A percentile compares a stretch with the other conserved stretches of the same genome.
Conservation (phyloP, 2,888 invertebrate species). For the Sylvicola cinctus region DNA sequence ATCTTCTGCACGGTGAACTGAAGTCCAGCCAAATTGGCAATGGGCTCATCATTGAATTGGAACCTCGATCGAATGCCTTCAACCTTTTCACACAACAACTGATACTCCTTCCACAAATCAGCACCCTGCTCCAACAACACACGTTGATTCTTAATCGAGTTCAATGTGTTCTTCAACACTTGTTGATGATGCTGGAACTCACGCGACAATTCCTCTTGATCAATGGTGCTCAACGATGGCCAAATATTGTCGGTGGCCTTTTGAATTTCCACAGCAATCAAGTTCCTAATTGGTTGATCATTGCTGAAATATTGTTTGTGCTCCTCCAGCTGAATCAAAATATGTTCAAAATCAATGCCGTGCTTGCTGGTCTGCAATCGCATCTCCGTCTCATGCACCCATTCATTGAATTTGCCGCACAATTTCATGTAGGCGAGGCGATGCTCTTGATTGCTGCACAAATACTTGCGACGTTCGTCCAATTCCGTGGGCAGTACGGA, state of each 20-base stretch:
- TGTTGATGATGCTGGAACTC: constrained; percentile 68
- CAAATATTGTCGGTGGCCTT: constrained; percentile 73
- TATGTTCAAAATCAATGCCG: constrained; percentile 75
- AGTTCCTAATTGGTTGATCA: constrained; percentile 53
- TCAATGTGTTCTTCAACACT: constrained; percentile 57
- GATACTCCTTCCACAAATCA: constrained; percentile 72
- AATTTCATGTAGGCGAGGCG: constrained; percentile 56
- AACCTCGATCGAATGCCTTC: constrained; percentile 52
- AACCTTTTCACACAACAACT: constrained; percentile 55
- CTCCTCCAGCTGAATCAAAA: constrained; percentile 62
- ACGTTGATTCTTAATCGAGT: constrained; percentile 61
- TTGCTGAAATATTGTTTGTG: constrained; percentile 72
- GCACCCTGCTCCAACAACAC: constrained; percentile 63
- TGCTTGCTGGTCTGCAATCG: constrained; percentile 57
- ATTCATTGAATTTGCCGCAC: constrained; percentile 56
- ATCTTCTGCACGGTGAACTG: constrained; percentile 68
- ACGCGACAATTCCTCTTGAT: constrained; percentile 64
- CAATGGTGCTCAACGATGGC: constrained; percentile 59
- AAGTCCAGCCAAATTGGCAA: constrained; percentile 58
- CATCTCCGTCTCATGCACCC: constrained; percentile 67
- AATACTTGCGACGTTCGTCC: constrained; percentile 58
- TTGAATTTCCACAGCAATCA: constrained; percentile 63
- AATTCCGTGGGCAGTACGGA: constrained; percentile 61
- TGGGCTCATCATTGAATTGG: constrained; percentile 57
- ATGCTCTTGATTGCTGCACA: constrained; percentile 54